Percentiles rank a stretch among this genome's conserved stretches.
phyloP scores from a whole-genome alignment of 1,140 invertebrate species.

The Drosophila varians region DNA sequence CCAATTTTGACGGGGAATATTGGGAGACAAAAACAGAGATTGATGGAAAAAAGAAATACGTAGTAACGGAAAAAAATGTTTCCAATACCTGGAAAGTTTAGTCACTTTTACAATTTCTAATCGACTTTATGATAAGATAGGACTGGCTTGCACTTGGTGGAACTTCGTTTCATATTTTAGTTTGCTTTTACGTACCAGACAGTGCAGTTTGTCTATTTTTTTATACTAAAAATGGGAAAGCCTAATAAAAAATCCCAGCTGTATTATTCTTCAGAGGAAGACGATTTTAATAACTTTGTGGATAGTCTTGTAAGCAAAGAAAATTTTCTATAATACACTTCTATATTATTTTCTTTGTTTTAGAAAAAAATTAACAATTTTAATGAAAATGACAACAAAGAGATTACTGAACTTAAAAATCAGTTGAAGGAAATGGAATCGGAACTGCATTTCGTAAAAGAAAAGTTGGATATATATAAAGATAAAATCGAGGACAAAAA shows the following conservation, averaged over 20 bases:
- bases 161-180: neutral
- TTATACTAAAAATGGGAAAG: neutral
- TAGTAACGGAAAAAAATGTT: neutral
- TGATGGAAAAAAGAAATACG: neutral
- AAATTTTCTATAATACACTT: neutral
- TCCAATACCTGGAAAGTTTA: neutral
- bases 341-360: too few relatives aligned
- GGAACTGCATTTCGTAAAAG: constrained; percentile 2
- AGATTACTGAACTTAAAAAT: neutral
- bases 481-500: constrained; percentile 24
- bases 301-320: neutral
- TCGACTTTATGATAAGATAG: constrained; percentile 3
- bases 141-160: neutral
- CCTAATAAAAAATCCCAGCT: neutral
- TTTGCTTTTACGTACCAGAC: neutral
- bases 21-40: neutral
- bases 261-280: neutral
- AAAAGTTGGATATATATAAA: neutral
- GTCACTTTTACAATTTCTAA: neutral
- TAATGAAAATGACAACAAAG: neutral
- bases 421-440: neutral
- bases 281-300: neutral
- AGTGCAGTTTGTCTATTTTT: neutral
- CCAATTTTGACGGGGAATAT: neutral
- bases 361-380: neutral